These are phyloP conservation scores for Anguilla japonica DNA, from an alignment of 2,113 vertebrate species.

Conservation along the genomic window DNA sequence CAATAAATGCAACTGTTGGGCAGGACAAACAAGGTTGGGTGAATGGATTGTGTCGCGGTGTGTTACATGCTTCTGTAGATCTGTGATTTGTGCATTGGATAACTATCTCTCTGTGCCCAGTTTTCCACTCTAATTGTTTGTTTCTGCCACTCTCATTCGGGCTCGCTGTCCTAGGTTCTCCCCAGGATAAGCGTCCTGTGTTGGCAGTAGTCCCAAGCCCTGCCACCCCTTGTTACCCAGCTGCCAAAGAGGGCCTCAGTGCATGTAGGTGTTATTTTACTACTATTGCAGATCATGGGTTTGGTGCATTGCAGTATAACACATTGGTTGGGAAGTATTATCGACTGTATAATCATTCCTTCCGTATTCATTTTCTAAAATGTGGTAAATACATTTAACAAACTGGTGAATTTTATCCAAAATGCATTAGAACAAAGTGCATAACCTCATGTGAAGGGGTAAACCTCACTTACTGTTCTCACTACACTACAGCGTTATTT, in stretches of 20 bases:
- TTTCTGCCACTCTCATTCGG: background rate
- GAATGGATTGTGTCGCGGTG: background rate
- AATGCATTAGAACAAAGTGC: background rate
- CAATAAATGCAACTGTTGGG: slow-evolving; percentile 56
- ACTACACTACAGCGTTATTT: no score
- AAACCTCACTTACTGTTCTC: background rate
- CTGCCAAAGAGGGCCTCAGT: slow-evolving; percentile 61
- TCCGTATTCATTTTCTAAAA: background rate
- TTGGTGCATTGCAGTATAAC: background rate
- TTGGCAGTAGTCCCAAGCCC: slow-evolving; percentile 73
- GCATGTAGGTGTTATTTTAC: slow-evolving; percentile 55
- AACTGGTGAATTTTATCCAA: background rate
- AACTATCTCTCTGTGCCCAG: background rate
- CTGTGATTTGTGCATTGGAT: background rate
- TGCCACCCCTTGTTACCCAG: slow-evolving; percentile 59
- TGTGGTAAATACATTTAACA: background rate
- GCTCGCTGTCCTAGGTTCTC: slow-evolving; percentile 56
- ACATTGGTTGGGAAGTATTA: background rate
- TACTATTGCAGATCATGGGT: background rate
- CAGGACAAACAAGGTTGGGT: slow-evolving; percentile 63
- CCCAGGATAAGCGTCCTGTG: slow-evolving; percentile 68
- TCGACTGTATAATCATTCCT: background rate
- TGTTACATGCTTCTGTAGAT: background rate
- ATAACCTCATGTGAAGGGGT: background rate
- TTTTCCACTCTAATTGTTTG: slow-evolving; percentile 13